Conservation (phyloP, 2,797 vertebrate species). For the Aldrovandia affinis region DNA sequence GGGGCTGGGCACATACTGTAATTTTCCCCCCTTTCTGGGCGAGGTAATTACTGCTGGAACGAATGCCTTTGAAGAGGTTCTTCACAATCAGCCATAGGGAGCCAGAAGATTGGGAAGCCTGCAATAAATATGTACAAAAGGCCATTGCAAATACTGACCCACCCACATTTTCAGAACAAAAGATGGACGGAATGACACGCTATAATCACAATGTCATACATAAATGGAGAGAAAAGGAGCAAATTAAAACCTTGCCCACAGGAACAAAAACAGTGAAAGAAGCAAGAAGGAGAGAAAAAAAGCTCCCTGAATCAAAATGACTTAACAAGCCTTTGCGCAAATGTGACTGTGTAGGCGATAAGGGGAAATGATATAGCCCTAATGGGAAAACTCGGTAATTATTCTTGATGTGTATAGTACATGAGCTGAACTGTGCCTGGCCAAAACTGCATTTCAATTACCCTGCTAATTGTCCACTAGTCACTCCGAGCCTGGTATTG, state of each 20-base stretch:
- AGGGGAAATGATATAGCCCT: not conserved
- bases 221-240: not conserved
- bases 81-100: slow-evolving; percentile 4
- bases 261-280: not conserved
- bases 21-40: slow-evolving; percentile 23
- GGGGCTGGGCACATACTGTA: not conserved
- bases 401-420: not conserved
- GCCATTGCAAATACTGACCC: not conserved
- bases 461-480: too few species aligned
- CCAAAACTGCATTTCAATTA: not conserved
- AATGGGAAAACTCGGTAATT: slow-evolving; percentile 1
- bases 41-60: slow-evolving; percentile 12
- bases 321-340: not conserved
- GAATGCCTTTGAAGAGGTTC: not conserved
- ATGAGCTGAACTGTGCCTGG: not conserved
- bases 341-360: not conserved
- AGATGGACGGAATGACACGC: not conserved
- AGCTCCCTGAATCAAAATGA: not conserved
- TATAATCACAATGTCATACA: not conserved
- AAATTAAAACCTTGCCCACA: not conserved
- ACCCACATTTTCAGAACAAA: not conserved
- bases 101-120: not conserved
- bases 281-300: not conserved
- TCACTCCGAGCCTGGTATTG: too few species aligned
- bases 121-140: not conserved